phyloP scores from a whole-genome alignment of 2,888 invertebrate genomes.

The Subacronicta megacephala region DNA sequence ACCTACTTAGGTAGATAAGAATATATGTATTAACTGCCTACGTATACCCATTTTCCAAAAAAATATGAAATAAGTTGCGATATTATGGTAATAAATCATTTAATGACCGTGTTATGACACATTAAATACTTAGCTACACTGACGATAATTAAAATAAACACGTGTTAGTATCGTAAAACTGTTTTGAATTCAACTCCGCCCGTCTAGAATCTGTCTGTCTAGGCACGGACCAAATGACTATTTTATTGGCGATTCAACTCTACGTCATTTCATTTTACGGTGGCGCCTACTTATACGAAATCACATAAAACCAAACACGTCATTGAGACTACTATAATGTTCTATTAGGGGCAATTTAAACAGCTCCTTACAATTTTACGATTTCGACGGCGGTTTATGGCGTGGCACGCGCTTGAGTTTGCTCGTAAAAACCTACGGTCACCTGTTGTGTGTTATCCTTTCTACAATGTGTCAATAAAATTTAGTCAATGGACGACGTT shows the following conservation, averaged over 20 bases:
- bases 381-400: constrained; percentile 79
- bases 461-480: constrained; percentile 80
- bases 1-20: too few relatives aligned
- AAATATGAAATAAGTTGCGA: too few relatives aligned
- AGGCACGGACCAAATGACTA: constrained; percentile 57
- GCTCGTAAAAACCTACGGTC: constrained; percentile 86
- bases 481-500: constrained; percentile 81
- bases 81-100: constrained; percentile 46
- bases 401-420: constrained; percentile 75
- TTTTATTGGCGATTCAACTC: constrained; percentile 63
- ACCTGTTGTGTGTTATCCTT: constrained; percentile 83
- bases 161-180: constrained; percentile 51
- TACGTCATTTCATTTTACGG: constrained; percentile 69
- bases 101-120: constrained; percentile 48
- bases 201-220: constrained; percentile 64
- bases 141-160: constrained; percentile 51
- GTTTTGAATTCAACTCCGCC: constrained; percentile 52
- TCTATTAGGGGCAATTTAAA: constrained; percentile 81
- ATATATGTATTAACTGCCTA: too few relatives aligned
- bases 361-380: constrained; percentile 81
- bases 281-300: constrained; percentile 73
- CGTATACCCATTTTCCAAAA: too few relatives aligned
- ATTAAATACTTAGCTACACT: constrained; percentile 46
- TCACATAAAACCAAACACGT: constrained; percentile 80
- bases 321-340: constrained; percentile 80